Evolutionary conservation across 2,888 invertebrate genomes (phyloP).

Genomic region (Drosophila recens): DNA sequence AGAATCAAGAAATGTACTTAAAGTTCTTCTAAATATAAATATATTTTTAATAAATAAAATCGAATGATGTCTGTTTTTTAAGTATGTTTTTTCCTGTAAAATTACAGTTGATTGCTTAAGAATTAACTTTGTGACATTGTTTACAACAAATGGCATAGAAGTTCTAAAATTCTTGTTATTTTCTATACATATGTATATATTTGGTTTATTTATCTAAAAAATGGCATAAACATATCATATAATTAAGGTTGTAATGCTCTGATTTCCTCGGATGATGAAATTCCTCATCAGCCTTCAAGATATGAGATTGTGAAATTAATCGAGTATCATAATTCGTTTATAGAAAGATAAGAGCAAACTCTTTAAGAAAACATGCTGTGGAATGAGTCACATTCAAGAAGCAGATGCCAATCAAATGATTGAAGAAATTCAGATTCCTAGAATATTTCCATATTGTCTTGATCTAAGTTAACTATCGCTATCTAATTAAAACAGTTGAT

Average conservation of each 20-base stretch:
- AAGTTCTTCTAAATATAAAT: background rate
- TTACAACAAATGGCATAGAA: background rate
- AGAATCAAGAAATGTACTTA: background rate
- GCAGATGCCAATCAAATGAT: conserved; percentile 11
- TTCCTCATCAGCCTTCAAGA: conserved; percentile 1
- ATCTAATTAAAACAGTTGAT: conserved; percentile 6
- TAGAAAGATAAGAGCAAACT: conserved; percentile 41
- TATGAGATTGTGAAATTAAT: conserved; percentile 38
- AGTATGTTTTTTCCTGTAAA: background rate
- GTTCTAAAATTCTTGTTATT: conserved; percentile 7
- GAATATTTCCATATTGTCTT: conserved; percentile 27
- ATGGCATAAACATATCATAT: conserved; percentile 18
- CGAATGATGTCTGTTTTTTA: too few species aligned
- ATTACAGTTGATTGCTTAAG: background rate
- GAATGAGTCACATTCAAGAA: conserved; percentile 31
- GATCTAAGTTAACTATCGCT: conserved; percentile 12
- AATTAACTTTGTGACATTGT: conserved; percentile 1
- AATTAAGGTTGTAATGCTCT: conserved; percentile 10
- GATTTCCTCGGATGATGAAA: conserved; percentile 42
- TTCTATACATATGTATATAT: too few species aligned
- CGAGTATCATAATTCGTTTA: conserved; percentile 33
- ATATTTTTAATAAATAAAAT: background rate
- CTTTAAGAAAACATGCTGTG: conserved; percentile 3
- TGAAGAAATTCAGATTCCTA: conserved; percentile 11
- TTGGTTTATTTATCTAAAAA: background rate